Percentiles rank a stretch among this genome's conserved stretches.
phyloP scores from a whole-genome alignment of 2,888 invertebrate species.

The Cosmia pyralina region DNA sequence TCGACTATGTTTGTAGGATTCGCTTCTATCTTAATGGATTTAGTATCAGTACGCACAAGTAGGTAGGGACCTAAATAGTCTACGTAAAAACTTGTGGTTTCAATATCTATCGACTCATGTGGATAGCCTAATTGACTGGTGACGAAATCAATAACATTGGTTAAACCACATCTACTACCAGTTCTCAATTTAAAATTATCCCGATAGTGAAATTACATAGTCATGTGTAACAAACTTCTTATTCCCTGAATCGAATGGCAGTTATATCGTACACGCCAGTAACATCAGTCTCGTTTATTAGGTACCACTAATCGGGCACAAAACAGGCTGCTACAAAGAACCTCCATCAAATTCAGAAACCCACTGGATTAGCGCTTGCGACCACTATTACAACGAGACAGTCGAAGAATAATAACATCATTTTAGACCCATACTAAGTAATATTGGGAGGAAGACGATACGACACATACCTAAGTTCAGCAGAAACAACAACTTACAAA shows the following conservation, averaged over 20 bases:
- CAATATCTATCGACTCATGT: constrained; percentile 45
- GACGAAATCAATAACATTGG: constrained; percentile 36
- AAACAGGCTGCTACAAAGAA: background rate
- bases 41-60: constrained; percentile 74
- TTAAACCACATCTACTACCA: constrained; percentile 35
- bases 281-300: background rate
- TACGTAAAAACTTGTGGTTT: constrained; percentile 77
- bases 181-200: background rate
- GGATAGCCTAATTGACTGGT: constrained; percentile 39
- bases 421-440: background rate
- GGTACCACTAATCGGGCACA: background rate
- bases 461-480: background rate
- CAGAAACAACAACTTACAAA: constrained; percentile 30
- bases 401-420: background rate
- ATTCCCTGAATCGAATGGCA: background rate
- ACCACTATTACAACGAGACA: background rate
- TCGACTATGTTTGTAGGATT: constrained; percentile 43
- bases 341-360: background rate
- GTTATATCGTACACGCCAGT: background rate
- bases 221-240: no score
- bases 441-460: background rate
- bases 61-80: constrained; percentile 76
- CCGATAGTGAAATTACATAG: background rate
- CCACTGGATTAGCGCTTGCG: background rate
- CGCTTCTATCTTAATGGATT: constrained; percentile 80